These are phyloP conservation scores for Nephrotoma guestfalica DNA, from an alignment of 2,888 invertebrate genomes.

Conservation along the genomic window DNA sequence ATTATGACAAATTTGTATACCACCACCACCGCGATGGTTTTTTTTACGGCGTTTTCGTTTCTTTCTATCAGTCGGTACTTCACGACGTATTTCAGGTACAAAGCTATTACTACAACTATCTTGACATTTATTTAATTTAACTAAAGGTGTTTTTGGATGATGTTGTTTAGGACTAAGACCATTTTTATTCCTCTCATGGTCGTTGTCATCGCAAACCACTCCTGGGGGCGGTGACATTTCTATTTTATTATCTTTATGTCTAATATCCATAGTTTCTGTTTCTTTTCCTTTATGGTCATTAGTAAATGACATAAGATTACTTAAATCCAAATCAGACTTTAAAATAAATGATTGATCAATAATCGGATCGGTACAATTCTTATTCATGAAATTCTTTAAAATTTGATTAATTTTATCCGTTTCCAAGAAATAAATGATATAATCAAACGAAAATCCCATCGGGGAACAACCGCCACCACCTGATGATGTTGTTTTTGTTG, in stretches of 20 bases:
- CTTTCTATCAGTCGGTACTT: conserved; percentile 28
- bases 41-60: conserved; percentile 33
- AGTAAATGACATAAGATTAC: background rate
- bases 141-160: background rate
- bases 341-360: background rate
- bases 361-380: background rate
- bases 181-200: background rate
- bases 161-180: background rate
- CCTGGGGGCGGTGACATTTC: background rate
- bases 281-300: background rate
- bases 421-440: background rate
- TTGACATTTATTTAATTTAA: background rate
- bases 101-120: background rate
- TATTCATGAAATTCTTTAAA: conserved; percentile 10
- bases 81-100: conserved; percentile 31
- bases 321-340: background rate
- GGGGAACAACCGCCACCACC: background rate
- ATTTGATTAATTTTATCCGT: conserved; percentile 16
- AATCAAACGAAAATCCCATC: background rate
- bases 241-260: background rate
- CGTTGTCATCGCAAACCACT: background rate
- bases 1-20: conserved; percentile 34
- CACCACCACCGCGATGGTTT: background rate
- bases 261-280: background rate
- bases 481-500: background rate